Evolutionary conservation across 2,113 vertebrate genomes (phyloP), one percentile per base, ranked within the genome.

Genomic region (Isurus oxyrinchus): DNA sequence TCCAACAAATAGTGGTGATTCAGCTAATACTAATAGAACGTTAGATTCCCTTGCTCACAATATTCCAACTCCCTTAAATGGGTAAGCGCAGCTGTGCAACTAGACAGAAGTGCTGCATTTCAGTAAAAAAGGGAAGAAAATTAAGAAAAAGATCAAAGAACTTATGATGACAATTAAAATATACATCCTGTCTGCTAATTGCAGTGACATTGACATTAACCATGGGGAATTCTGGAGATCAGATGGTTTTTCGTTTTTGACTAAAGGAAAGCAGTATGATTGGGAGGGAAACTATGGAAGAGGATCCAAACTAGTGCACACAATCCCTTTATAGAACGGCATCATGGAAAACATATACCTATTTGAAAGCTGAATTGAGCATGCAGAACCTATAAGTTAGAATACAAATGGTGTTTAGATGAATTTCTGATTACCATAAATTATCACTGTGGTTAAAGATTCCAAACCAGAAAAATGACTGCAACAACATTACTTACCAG

Each of bases 401-500:
- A 55, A 57, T 27, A 59, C 2, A 8, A 59, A 35, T 91, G 16
- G 16, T 44, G 35, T 66, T 49, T 67, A 66, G 40, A 94, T 94
- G 16, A 21, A 88, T 13, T 67, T 44, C 5, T 95, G 63, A 95
- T 95, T 66, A 67, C 63, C 69, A 44, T 44, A 96, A 57, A 81
- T 49, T 79, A 76, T 35, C 25, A 96, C 66, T 96, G 40, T 49
- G 6, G 11, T 61, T n/a, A 31, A 40, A 63, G 76, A 63, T 84
- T 40, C 55, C 59, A 40, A 61, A 31, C 11, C 35, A 44, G 21
- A 14, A 44, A 44, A 84, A 49, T 84, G 81, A 84, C 1, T 21
- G n/a, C 14, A 57, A 27, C 63, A 96, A 31, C 23, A 95, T 44
- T 86, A 98, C 99, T 99, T 97, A 99, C 99, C 99, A 99, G 99